Percentiles rank a stretch among this genome's conserved stretches.
Evolutionary conservation across 2,888 invertebrate genomes (phyloP).

Genomic region (Stenodema calcarata): DNA sequence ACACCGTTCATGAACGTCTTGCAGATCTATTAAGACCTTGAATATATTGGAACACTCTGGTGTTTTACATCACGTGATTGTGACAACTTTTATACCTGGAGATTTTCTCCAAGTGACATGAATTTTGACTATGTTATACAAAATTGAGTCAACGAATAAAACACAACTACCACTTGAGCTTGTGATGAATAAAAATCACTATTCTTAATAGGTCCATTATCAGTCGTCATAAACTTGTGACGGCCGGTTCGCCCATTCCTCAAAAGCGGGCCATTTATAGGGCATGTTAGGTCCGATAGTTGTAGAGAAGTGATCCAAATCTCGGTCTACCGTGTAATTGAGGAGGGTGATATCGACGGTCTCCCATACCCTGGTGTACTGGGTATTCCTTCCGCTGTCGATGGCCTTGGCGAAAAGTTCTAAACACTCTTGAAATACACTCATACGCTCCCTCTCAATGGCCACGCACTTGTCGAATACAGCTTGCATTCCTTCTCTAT

Average conservation of each 20-base stretch:
- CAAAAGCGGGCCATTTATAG: slow-evolving; percentile 17
- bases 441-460: slow-evolving; percentile 9
- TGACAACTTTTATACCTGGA: too few species aligned
- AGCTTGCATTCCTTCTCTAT: slow-evolving; percentile 10
- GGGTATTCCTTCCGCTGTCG: neutral
- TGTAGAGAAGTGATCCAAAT: neutral
- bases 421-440: slow-evolving; percentile 7
- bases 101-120: too few species aligned
- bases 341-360: slow-evolving; percentile 3
- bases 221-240: slow-evolving; percentile 29
- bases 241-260: slow-evolving; percentile 34
- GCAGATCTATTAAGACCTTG: too few species aligned
- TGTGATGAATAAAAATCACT: neutral
- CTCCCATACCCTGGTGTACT: neutral
- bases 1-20: too few species aligned
- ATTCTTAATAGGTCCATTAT: neutral
- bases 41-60: too few species aligned
- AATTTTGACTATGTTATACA: neutral
- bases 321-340: slow-evolving; percentile 13
- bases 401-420: slow-evolving; percentile 8
- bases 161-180: neutral
- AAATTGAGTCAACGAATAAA: neutral
- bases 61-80: too few species aligned
- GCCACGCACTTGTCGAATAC: slow-evolving; percentile 10
- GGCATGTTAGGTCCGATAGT: slow-evolving; percentile 26